Evolutionary conservation across 2,797 vertebrate genomes (phyloP).

Genomic region (Anisognathus igniventris): DNA sequence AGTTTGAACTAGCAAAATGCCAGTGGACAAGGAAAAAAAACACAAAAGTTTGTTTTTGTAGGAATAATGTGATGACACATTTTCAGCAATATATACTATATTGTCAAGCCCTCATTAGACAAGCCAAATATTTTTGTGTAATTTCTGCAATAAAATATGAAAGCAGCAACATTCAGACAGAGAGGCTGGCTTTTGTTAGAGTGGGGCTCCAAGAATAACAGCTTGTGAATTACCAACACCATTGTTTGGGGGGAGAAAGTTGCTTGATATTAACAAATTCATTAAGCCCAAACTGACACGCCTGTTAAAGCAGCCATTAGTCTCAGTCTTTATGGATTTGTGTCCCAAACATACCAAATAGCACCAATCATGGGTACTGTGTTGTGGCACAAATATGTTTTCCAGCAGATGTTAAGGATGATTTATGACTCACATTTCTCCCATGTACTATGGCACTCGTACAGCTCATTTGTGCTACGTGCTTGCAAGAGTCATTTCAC

Average conservation of each 20-base stretch:
- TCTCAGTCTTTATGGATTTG: not conserved
- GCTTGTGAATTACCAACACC: constrained; percentile 68
- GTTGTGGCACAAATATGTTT: not conserved
- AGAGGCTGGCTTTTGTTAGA: constrained; percentile 61
- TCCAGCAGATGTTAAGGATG: constrained; percentile 39
- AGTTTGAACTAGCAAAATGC: constrained; percentile 63
- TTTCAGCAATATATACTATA: constrained; percentile 71
- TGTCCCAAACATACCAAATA: not conserved
- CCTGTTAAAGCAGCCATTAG: constrained; percentile 9
- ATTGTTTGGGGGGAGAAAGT: constrained; percentile 34
- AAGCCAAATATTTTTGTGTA: constrained; percentile 78
- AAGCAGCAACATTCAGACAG: constrained; percentile 60
- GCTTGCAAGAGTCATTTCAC: constrained; percentile 16
- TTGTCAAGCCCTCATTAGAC: constrained; percentile 54
- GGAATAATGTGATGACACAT: constrained; percentile 70
- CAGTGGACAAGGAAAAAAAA: constrained; percentile 12
- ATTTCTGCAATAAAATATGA: constrained; percentile 76
- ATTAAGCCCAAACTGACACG: constrained; percentile 29
- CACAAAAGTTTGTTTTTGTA: constrained; percentile 69
- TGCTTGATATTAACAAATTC: constrained; percentile 39
- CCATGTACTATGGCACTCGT: constrained; percentile 2
- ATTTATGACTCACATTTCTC: constrained; percentile 59
- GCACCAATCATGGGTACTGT: not conserved
- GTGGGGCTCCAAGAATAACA: constrained; percentile 72
- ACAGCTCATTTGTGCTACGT: constrained; percentile 23